A percentile compares a stretch with the other conserved stretches of the same genome.
Conservation (phyloP, 2,888 invertebrate species). For the Coelogynopora nodosa region DNA sequence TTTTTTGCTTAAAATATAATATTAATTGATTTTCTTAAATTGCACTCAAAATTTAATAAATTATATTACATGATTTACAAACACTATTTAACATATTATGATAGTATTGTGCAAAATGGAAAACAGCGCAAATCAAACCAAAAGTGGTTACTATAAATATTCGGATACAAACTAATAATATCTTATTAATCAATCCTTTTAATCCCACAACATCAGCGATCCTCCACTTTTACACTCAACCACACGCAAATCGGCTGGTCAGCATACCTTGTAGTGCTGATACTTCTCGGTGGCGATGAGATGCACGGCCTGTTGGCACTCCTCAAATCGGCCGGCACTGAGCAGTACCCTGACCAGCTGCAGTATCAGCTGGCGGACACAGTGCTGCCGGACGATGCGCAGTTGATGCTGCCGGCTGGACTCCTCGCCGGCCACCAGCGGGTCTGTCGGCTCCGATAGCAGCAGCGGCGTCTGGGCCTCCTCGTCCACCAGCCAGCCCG, state of each 20-base stretch:
- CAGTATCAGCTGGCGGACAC: slow-evolving; percentile 77
- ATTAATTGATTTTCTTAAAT: no score
- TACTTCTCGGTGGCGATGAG: slow-evolving; percentile 75
- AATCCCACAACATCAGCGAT: no score
- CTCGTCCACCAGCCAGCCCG: slow-evolving; percentile 1
- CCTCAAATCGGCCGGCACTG: slow-evolving; percentile 72
- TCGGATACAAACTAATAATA: no score
- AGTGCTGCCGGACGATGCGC: slow-evolving; percentile 72
- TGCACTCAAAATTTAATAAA: no score
- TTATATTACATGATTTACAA: no score
- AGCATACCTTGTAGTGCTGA: slow-evolving; percentile 72
- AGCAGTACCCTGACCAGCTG: slow-evolving; percentile 76
- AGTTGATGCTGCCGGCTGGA: slow-evolving; percentile 69
- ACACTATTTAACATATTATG: no score
- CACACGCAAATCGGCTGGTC: background rate
- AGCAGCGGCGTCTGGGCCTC: background rate
- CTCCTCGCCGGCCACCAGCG: background rate
- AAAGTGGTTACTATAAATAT: no score
- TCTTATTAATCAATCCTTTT: no score
- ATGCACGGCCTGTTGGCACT: slow-evolving; percentile 75
- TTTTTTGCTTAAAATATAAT: no score
- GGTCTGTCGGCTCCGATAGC: background rate
- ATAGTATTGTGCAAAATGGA: no score
- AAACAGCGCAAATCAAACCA: no score
- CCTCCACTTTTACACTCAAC: no score